Conservation (phyloP, 2,113 vertebrate species). For the Erythrolamprus reginae region DNA sequence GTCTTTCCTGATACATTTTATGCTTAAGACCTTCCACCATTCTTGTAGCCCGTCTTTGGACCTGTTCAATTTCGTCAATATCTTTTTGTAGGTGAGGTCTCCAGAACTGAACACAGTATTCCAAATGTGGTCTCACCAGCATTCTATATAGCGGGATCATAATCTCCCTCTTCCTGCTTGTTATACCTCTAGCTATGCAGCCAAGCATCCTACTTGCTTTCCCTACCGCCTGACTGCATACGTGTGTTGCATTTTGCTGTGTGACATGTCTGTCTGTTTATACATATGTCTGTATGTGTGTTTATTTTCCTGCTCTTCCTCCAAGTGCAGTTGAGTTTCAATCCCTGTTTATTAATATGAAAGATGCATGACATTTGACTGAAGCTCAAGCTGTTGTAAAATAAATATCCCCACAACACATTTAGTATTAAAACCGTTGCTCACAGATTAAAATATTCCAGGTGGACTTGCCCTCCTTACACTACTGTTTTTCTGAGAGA, state of each 20-base stretch:
- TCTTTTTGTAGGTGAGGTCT: no score
- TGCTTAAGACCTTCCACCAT: no score
- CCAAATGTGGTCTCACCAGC: no score
- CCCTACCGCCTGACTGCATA: no score
- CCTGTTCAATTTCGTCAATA: no score
- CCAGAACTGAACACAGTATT: no score
- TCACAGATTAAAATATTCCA: slow-evolving; percentile 57
- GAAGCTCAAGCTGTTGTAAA: slow-evolving; percentile 54
- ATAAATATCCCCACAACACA: slow-evolving; percentile 57
- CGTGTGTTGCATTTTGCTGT: neutral
- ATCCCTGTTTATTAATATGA: slow-evolving; percentile 49
- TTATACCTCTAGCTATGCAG: no score
- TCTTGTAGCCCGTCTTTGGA: no score
- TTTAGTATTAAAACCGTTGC: slow-evolving; percentile 66
- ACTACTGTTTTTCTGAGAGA: neutral
- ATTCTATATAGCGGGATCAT: no score
- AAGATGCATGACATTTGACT: slow-evolving; percentile 55
- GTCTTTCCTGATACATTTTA: no score
- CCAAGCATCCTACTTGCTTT: no score
- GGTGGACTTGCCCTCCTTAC: slow-evolving; percentile 24
- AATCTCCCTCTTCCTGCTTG: no score
- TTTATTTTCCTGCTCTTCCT: neutral
- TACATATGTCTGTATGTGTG: neutral
- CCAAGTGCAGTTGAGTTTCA: slow-evolving; percentile 14
- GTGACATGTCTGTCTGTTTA: neutral